phyloP scores from a whole-genome alignment of 2,797 vertebrate species.

The Sciaenops ocellatus region DNA sequence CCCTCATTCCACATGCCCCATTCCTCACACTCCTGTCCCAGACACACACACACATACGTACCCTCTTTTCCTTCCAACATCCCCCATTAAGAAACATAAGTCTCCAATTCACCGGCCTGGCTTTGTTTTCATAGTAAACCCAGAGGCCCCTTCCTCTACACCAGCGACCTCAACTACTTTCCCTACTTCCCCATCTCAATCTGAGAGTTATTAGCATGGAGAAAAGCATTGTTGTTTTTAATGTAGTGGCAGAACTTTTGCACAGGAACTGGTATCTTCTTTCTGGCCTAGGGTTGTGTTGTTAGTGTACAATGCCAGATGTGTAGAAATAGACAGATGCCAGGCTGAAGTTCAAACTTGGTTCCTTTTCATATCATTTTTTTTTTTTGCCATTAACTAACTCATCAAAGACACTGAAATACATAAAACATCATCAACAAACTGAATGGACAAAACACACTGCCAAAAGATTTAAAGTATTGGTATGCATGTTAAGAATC shows the following conservation, averaged over 20 bases:
- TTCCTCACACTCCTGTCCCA: conserved; percentile 9
- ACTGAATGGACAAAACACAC: neutral
- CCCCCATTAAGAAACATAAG: conserved; percentile 38
- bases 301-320: conserved; percentile 11
- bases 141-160: conserved; percentile 56
- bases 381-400: neutral
- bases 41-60: conserved; percentile 29
- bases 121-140: conserved; percentile 74
- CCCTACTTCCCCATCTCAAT: conserved; percentile 41
- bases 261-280: conserved; percentile 21
- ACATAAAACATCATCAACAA: neutral
- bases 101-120: conserved; percentile 60
- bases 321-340: conserved; percentile 18
- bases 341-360: neutral
- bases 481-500: neutral
- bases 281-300: conserved; percentile 11
- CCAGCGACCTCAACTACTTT: conserved; percentile 48
- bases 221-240: conserved; percentile 36
- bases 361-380: neutral
- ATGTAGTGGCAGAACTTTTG: conserved; percentile 10
- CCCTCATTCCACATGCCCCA: neutral
- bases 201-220: conserved; percentile 44
- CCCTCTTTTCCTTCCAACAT: conserved; percentile 2
- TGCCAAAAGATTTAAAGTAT: neutral
- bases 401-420: neutral